These are phyloP conservation scores for Crenuchus spilurus DNA, from an alignment of 2,797 vertebrate genomes.

Conservation along the genomic window DNA sequence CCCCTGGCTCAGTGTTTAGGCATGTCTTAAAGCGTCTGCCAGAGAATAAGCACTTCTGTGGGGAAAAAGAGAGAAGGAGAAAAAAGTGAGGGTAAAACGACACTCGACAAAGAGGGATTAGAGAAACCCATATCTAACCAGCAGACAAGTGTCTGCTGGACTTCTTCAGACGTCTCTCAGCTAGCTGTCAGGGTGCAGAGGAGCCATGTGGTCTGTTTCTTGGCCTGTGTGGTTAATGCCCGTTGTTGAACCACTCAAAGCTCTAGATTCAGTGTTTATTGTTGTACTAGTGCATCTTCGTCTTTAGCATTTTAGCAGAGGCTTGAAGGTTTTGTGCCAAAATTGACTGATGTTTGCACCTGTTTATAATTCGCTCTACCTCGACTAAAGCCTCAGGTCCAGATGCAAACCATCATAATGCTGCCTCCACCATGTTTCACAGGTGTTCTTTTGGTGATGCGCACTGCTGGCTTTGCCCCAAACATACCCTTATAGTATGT, in stretches of 20 bases:
- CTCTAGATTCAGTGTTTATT: too few species aligned
- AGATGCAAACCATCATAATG: too few species aligned
- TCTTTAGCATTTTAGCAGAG: too few species aligned
- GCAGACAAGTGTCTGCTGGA: slow-evolving; percentile 1
- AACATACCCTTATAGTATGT: too few species aligned
- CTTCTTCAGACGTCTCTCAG: not conserved
- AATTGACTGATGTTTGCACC: too few species aligned
- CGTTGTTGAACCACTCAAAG: not conserved
- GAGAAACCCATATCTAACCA: slow-evolving; percentile 1
- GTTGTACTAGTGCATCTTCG: too few species aligned
- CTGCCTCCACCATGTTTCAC: too few species aligned
- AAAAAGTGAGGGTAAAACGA: not conserved
- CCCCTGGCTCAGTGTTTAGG: not conserved
- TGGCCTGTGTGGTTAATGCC: not conserved
- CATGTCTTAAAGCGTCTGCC: slow-evolving; percentile 11
- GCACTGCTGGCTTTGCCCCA: too few species aligned
- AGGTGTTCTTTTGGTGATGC: too few species aligned
- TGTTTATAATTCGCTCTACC: too few species aligned
- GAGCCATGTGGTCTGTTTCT: not conserved
- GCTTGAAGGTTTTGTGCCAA: too few species aligned
- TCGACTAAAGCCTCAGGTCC: too few species aligned
- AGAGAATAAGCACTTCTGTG: not conserved
- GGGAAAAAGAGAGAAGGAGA: not conserved
- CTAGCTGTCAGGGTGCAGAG: slow-evolving; percentile 8
- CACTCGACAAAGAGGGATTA: slow-evolving; percentile 14